A percentile compares a stretch with the other conserved stretches of the same genome.
Conservation (phyloP, 2,113 vertebrate species). For the Notiomystis cincta region DNA sequence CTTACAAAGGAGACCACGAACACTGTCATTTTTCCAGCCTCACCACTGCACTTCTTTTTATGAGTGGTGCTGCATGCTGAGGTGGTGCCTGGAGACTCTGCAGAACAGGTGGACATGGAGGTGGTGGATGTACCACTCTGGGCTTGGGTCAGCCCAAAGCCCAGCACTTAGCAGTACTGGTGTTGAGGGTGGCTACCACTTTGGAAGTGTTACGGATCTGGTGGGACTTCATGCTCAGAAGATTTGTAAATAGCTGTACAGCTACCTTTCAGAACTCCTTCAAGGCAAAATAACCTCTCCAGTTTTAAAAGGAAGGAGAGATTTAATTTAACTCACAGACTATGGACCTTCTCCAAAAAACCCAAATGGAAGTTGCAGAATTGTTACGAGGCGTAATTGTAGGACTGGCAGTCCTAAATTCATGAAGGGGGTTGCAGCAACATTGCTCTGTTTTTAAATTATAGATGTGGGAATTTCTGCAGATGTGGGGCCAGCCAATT, state of each 20-base stretch:
- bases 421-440: background rate
- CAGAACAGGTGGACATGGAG: background rate
- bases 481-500: background rate
- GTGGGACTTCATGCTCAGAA: background rate
- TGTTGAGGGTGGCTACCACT: background rate
- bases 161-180: rapidly evolving
- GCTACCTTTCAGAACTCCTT: background rate
- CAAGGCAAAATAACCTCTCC: background rate
- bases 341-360: rapidly evolving
- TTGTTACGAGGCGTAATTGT: background rate
- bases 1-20: background rate
- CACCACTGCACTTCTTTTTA: background rate
- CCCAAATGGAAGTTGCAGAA: background rate
- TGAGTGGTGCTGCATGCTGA: background rate
- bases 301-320: background rate
- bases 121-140: too few relatives aligned
- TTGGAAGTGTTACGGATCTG: background rate
- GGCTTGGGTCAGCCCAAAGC: background rate
- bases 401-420: background rate
- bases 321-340: background rate
- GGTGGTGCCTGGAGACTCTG: background rate
- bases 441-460: background rate
- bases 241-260: background rate
- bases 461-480: background rate
- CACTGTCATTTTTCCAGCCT: background rate